Evolutionary conservation across 2,888 invertebrate species (phyloP).

Genomic region (Cinara cedri): DNA sequence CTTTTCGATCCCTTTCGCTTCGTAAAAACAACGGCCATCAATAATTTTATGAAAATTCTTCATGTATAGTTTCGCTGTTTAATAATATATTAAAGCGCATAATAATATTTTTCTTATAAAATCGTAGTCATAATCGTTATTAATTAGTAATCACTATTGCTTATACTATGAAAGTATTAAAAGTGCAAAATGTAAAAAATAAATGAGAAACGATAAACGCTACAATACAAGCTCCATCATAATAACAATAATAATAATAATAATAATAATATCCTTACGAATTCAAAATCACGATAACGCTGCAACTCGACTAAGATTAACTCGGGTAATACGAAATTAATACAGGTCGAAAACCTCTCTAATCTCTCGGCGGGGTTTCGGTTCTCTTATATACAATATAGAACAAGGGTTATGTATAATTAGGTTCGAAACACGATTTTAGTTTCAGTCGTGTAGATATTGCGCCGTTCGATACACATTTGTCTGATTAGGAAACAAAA

Average conservation of each 20-base stretch:
- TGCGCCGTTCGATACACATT: not conserved
- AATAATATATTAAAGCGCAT: no score
- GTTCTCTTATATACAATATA: not conserved
- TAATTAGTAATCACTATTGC: no score
- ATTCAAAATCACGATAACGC: constrained; percentile 1
- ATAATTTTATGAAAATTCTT: no score
- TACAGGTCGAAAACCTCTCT: constrained; percentile 7
- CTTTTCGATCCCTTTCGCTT: no score
- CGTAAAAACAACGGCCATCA: no score
- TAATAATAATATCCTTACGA: not conserved
- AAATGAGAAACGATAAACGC: not conserved
- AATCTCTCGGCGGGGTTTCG: constrained; percentile 11
- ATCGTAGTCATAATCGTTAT: no score
- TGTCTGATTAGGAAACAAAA: no score
- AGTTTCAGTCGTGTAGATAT: not conserved
- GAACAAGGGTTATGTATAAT: not conserved
- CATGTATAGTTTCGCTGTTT: no score
- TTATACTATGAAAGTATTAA: no score
- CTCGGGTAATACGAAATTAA: not conserved
- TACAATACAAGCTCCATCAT: not conserved
- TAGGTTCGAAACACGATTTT: constrained; percentile 16
- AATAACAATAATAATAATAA: not conserved
- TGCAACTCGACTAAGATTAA: not conserved
- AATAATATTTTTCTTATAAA: no score
- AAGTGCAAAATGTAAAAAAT: not conserved